Percentiles rank a stretch among this genome's conserved stretches.
Evolutionary conservation across 2,888 invertebrate genomes (phyloP).

Genomic region (Chymomyza caudatula): DNA sequence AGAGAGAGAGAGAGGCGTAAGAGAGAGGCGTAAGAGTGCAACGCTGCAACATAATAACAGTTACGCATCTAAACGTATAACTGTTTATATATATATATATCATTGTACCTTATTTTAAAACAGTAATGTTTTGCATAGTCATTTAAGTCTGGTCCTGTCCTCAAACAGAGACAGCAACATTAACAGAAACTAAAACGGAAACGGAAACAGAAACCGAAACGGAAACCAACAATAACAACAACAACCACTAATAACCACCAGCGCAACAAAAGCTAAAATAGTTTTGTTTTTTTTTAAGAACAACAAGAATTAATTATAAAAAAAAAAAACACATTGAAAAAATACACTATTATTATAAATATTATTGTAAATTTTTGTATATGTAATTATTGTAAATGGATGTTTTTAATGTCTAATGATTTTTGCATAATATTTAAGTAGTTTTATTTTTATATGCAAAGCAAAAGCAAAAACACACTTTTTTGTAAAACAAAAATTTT

Average conservation of each 20-base stretch:
- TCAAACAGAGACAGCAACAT: slow-evolving; percentile 5
- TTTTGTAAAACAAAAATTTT: slow-evolving; percentile 18
- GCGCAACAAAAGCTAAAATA: slow-evolving; percentile 9
- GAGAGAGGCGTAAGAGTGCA: slow-evolving; percentile 8
- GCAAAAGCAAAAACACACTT: slow-evolving; percentile 30
- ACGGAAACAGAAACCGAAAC: slow-evolving; percentile 57
- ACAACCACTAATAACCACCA: slow-evolving; percentile 17
- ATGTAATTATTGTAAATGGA: slow-evolving; percentile 10
- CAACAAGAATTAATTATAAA: slow-evolving; percentile 28
- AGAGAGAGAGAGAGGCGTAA: not conserved
- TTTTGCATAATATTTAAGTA: slow-evolving; percentile 67
- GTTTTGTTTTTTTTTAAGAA: slow-evolving; percentile 2
- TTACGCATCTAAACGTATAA: not conserved
- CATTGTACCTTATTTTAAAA: slow-evolving; percentile 69
- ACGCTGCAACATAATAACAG: not conserved
- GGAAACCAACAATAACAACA: slow-evolving; percentile 17
- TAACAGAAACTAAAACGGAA: slow-evolving; percentile 18
- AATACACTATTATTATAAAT: slow-evolving; percentile 44
- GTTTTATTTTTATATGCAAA: slow-evolving; percentile 61
- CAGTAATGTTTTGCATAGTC: slow-evolving; percentile 61
- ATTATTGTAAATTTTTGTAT: slow-evolving; percentile 34
- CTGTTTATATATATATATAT: slow-evolving; percentile 39
- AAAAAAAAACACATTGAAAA: slow-evolving; percentile 26
- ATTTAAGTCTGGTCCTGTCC: slow-evolving; percentile 63
- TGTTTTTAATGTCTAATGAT: slow-evolving; percentile 22